phyloP scores from a whole-genome alignment of 2,888 invertebrate species.

The Baccha elongata region DNA sequence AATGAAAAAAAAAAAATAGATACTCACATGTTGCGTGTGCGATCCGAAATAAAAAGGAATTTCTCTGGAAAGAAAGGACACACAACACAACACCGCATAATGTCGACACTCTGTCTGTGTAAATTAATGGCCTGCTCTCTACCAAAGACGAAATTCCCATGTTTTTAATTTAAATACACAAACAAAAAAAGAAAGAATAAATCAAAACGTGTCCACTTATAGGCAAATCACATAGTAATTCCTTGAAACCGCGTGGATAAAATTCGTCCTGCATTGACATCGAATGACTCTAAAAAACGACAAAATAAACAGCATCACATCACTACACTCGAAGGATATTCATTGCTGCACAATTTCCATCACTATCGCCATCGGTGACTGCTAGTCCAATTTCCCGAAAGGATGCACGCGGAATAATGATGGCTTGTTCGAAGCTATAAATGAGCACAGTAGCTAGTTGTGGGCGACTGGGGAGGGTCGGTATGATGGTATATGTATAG shows the following conservation, averaged over 20 bases:
- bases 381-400: conserved; percentile 29
- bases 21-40: conserved; percentile 67
- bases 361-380: conserved; percentile 13
- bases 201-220: conserved; percentile 47
- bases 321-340: conserved; percentile 9
- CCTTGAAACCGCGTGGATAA: conserved; percentile 39
- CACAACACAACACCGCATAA: background rate
- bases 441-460: background rate
- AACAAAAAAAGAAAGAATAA: background rate
- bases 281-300: conserved; percentile 15
- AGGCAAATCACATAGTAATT: conserved; percentile 44
- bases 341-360: background rate
- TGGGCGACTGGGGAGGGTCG: background rate
- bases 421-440: background rate
- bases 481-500: background rate
- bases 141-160: background rate
- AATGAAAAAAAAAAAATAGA: conserved; percentile 15
- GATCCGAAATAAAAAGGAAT: conserved; percentile 2
- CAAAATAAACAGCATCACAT: background rate
- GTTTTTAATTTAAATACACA: background rate
- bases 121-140: conserved; percentile 21
- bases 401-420: conserved; percentile 42
- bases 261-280: conserved; percentile 48
- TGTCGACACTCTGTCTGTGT: conserved; percentile 25
- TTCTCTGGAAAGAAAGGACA: conserved; percentile 17